Evolutionary conservation across 2,888 invertebrate genomes (phyloP).

Genomic region (Muscina levida): DNA sequence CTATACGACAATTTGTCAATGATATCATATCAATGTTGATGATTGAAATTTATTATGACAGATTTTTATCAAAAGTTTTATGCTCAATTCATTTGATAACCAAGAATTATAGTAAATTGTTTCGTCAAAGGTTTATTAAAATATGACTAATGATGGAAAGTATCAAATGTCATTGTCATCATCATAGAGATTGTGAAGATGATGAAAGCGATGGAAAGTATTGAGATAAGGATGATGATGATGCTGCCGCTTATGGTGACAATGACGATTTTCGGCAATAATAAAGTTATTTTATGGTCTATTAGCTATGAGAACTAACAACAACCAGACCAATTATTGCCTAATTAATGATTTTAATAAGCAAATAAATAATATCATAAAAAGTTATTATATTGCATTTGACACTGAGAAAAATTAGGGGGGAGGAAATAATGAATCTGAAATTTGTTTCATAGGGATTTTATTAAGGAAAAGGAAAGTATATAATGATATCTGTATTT

Average conservation of each 20-base stretch:
- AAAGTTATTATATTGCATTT: background rate
- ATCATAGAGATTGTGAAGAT: too few relatives aligned
- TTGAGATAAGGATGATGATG: slow-evolving; percentile 22
- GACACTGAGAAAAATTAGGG: background rate
- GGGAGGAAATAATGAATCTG: too few relatives aligned
- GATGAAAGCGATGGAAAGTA: too few relatives aligned
- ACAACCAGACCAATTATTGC: slow-evolving; percentile 40
- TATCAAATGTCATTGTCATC: too few relatives aligned
- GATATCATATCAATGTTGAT: background rate
- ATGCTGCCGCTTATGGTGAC: slow-evolving; percentile 36
- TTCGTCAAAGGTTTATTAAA: background rate
- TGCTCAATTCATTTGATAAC: slow-evolving; percentile 2
- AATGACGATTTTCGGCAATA: slow-evolving; percentile 18
- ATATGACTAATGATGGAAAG: background rate
- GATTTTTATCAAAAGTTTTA: slow-evolving; percentile 52
- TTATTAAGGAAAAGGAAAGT: too few relatives aligned
- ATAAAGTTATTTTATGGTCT: slow-evolving; percentile 53
- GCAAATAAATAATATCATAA: slow-evolving; percentile 21
- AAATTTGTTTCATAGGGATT: too few relatives aligned
- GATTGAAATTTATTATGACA: slow-evolving; percentile 65
- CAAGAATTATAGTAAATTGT: background rate
- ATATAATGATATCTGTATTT: too few relatives aligned
- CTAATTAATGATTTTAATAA: slow-evolving; percentile 37
- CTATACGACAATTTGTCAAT: slow-evolving; percentile 56
- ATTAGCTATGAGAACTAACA: slow-evolving; percentile 33